phyloP scores from a whole-genome alignment of 92 coral and sea anemone genomes.

The Galaxea fascicularis region DNA sequence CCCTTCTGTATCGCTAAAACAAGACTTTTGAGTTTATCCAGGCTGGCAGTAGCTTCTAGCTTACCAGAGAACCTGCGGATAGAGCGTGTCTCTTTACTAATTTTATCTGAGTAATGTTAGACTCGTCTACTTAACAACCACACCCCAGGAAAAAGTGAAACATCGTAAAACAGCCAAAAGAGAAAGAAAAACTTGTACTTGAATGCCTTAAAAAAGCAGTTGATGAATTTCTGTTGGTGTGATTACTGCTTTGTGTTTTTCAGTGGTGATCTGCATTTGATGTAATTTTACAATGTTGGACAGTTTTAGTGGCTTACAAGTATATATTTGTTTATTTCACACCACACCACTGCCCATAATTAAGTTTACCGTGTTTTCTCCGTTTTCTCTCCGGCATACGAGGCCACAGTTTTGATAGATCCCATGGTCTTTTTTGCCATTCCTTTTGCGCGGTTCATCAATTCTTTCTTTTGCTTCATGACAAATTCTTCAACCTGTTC shows the following conservation, averaged over 20 bases:
- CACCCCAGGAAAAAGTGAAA: too few relatives aligned
- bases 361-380: slow-evolving; percentile 73
- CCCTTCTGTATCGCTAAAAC: slow-evolving; percentile 85
- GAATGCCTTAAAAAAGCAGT: too few relatives aligned
- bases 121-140: background rate
- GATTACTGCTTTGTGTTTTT: too few relatives aligned
- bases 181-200: too few relatives aligned
- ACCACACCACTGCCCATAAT: too few relatives aligned
- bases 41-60: slow-evolving; percentile 65
- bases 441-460: slow-evolving; percentile 67
- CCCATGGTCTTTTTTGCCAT: slow-evolving; percentile 84
- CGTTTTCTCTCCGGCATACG: slow-evolving; percentile 83
- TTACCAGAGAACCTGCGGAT: slow-evolving; percentile 67
- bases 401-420: slow-evolving; percentile 87
- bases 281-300: too few relatives aligned
- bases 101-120: background rate
- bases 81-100: background rate
- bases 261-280: too few relatives aligned
- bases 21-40: slow-evolving; percentile 79
- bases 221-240: too few relatives aligned
- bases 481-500: slow-evolving; percentile 71
- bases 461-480: slow-evolving; percentile 66
- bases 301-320: too few relatives aligned
- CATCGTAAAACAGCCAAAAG: too few relatives aligned
- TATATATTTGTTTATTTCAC: background rate